phyloP scores from a whole-genome alignment of 2,888 invertebrate genomes.

The Caprella mutica region DNA sequence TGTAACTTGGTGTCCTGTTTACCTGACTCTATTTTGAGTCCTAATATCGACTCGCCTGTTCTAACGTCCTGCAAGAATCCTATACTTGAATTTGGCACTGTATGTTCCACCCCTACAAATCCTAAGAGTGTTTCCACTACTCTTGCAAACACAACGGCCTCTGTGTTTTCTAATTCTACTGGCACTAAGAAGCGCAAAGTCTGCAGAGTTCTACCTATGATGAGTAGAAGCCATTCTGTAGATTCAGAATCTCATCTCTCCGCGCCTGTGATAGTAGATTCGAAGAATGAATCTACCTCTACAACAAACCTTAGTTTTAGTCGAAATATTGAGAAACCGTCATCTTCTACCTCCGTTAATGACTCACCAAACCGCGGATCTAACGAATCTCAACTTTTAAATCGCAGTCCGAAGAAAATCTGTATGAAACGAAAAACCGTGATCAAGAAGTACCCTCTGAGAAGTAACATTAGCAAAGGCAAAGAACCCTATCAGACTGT shows the following conservation, averaged over 20 bases:
- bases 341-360: too few species aligned
- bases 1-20: too few species aligned
- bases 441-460: slow-evolving; percentile 31
- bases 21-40: too few species aligned
- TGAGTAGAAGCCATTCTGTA: slow-evolving; percentile 23
- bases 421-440: slow-evolving; percentile 34
- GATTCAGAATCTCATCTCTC: slow-evolving; percentile 10
- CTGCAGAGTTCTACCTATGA: slow-evolving; percentile 32
- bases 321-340: too few species aligned
- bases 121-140: neutral
- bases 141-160: neutral
- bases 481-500: slow-evolving; percentile 31
- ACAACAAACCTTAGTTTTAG: too few species aligned
- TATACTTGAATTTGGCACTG: too few species aligned
- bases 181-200: slow-evolving; percentile 28
- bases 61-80: too few species aligned
- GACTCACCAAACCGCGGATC: too few species aligned
- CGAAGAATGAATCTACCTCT: slow-evolving; percentile 8
- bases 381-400: neutral
- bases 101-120: too few species aligned
- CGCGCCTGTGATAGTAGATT: slow-evolving; percentile 5
- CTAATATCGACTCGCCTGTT: too few species aligned
- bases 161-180: slow-evolving; percentile 7
- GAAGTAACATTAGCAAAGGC: slow-evolving; percentile 28
- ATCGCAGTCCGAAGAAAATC: slow-evolving; percentile 23